These are phyloP conservation scores for Drosophila teissieri DNA, from an alignment of 1,140 invertebrate species.

Conservation along the genomic window DNA sequence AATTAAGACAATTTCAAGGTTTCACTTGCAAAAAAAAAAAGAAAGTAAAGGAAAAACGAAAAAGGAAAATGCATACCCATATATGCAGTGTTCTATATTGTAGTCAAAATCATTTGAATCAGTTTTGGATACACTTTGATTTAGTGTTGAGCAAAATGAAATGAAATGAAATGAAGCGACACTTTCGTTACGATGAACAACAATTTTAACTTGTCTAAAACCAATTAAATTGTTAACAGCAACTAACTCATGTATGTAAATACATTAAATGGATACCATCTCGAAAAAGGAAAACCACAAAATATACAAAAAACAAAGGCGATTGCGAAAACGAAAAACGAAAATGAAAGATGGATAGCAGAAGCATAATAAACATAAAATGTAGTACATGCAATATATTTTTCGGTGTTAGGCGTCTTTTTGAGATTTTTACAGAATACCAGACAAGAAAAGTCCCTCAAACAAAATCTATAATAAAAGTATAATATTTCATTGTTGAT, in stretches of 20 bases:
- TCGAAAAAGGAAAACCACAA: conserved; percentile 27
- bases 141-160: neutral
- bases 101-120: conserved; percentile 48
- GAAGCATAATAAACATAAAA: conserved; percentile 62
- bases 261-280: conserved; percentile 38
- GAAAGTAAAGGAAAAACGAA: conserved; percentile 39
- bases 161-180: neutral
- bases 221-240: conserved; percentile 68
- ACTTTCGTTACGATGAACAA: conserved; percentile 15
- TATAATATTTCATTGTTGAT: conserved; percentile 84
- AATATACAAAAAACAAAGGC: conserved; percentile 17
- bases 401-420: conserved; percentile 85
- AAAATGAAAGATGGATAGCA: conserved; percentile 13
- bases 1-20: conserved; percentile 81
- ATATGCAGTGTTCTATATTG: conserved; percentile 48
- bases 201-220: conserved; percentile 51
- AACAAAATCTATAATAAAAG: conserved; percentile 46
- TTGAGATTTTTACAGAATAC: conserved; percentile 83
- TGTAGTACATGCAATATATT: conserved; percentile 84
- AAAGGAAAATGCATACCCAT: conserved; percentile 36
- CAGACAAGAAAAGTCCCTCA: conserved; percentile 46
- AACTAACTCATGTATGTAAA: conserved; percentile 77
- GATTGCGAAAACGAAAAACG: neutral
- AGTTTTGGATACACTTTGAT: conserved; percentile 32
- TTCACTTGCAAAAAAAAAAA: conserved; percentile 67